These are phyloP conservation scores for Astropecten irregularis DNA, from an alignment of 53 echinoderm and acorn worm species.

Conservation along the genomic window DNA sequence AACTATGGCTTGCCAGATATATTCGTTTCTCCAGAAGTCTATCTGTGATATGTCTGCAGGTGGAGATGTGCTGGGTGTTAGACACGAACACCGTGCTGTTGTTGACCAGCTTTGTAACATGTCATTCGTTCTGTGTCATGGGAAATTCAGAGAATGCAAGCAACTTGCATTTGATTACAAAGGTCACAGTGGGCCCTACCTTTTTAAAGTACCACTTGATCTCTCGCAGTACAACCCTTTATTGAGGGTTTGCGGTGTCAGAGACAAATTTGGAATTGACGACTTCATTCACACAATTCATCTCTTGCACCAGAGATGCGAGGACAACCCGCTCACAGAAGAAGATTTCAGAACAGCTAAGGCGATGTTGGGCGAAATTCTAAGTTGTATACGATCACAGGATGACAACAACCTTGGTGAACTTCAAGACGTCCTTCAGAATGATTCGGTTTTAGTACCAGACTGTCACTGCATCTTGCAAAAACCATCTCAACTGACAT, in stretches of 20 bases:
- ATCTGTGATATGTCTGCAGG: background rate
- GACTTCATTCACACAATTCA: conserved; percentile 1
- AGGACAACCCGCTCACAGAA: background rate
- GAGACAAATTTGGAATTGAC: background rate
- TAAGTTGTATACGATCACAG: background rate
- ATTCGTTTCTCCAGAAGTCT: background rate
- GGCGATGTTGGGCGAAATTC: conserved; percentile 22
- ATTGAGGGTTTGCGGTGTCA: conserved; percentile 33
- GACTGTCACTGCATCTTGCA: conserved; percentile 18
- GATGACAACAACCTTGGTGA: background rate
- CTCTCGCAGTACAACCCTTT: background rate
- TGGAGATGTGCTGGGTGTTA: background rate
- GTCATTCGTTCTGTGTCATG: conserved; percentile 23
- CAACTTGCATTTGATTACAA: conserved; percentile 40
- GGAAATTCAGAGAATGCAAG: conserved; percentile 5
- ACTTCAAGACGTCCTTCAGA: background rate
- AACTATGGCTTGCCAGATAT: background rate
- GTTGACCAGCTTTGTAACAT: conserved; percentile 14
- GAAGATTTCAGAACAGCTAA: conserved; percentile 16
- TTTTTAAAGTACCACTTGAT: conserved; percentile 14
- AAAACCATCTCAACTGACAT: background rate
- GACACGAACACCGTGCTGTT: background rate
- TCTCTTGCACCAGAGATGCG: background rate
- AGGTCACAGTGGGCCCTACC: conserved; percentile 10
- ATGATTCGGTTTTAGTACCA: background rate